Base-by-base conservation (phyloP, 2,113 vertebrate species). In the Globicephala melas region DNA sequence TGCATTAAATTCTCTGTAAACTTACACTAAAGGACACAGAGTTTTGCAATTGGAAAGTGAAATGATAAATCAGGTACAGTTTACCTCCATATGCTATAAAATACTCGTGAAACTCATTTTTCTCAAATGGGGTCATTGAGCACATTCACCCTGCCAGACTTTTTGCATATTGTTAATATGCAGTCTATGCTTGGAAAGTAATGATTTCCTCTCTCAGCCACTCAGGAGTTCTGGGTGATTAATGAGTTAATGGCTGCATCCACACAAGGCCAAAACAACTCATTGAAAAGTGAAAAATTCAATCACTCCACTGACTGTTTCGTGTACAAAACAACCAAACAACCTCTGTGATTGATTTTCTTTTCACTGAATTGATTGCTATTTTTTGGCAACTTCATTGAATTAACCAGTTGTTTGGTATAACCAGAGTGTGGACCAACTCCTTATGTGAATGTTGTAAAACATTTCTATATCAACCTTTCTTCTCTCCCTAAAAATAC, bases 231-330 rank as follows among this genome's bases (percentile, higher is more conserved):
- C 97, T 93, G 92, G 97, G 96, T 97, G 97, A 98, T 97, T 98
- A 98, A 98, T 97, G 97, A 96, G 92, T 98, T 97, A 98, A 97
- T 97, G 96, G 96, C 97, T 95, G 80, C 90, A 96, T 97, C 96
- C 71, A 81, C 97, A 97, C 94, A 97, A 97, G 96, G 97, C 97
- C 97, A 97, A 90, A 97, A 97, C 96, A 98, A 96, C 96, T 98
- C 96, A 97, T 92, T 97, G 97, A 98, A 97, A 98, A 98, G 96
- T 97, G 97, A 97, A 96, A 97, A 97, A 98, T 97, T 97, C 97
- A 98, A 97, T 98, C 97, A 97, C 82, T 97, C 84, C 53, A 77
- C 96, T 26, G 96, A 96, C 96, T 97, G 96, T 97, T 97, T 97
- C 96, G 96, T 98, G 97, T 96, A 84, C 97, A 97, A 97, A 98